Percentiles rank a stretch among this genome's conserved stretches.
These are phyloP conservation scores for Lepus europaeus DNA, from an alignment of 2,113 vertebrate genomes.

Conservation along the genomic window DNA sequence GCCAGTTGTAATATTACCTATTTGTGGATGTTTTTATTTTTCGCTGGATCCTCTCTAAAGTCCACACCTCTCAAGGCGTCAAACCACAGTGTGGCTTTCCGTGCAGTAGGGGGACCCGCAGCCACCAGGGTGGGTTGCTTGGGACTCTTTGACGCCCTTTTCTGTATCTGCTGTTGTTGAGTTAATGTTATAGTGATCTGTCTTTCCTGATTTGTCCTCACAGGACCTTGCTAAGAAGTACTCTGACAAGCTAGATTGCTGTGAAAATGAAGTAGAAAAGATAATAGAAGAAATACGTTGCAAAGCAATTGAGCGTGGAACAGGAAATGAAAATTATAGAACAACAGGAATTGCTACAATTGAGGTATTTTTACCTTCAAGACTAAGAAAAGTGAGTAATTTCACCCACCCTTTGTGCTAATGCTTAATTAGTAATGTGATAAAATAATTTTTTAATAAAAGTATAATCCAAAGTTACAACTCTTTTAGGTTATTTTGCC, in stretches of 20 bases:
- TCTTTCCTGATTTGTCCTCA: constrained; percentile 53
- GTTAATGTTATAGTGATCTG: not conserved
- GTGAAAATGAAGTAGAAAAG: constrained; percentile 86
- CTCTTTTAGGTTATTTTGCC: not conserved
- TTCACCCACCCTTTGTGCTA: not conserved
- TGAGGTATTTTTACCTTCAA: constrained; percentile 92
- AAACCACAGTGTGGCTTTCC: not conserved
- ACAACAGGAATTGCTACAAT: constrained; percentile 93
- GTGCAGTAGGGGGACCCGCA: accelerated
- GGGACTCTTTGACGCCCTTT: accelerated
- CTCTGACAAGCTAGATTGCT: constrained; percentile 87
- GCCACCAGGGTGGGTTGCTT: not conserved
- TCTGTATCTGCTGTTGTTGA: not conserved
- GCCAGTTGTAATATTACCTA: not conserved
- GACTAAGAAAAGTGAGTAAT: constrained; percentile 87
- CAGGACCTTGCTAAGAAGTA: constrained; percentile 93
- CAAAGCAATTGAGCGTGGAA: constrained; percentile 92
- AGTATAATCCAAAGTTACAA: not conserved
- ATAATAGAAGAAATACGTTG: constrained; percentile 92
- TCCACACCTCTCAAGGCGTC: not conserved
- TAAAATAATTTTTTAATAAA: not conserved
- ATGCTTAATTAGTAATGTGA: not conserved
- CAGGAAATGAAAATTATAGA: constrained; percentile 92
- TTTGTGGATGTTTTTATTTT: not conserved
- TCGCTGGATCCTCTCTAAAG: not conserved